Base-by-base conservation (phyloP, 2,113 vertebrate genomes). In the Camelus bactrianus region DNA sequence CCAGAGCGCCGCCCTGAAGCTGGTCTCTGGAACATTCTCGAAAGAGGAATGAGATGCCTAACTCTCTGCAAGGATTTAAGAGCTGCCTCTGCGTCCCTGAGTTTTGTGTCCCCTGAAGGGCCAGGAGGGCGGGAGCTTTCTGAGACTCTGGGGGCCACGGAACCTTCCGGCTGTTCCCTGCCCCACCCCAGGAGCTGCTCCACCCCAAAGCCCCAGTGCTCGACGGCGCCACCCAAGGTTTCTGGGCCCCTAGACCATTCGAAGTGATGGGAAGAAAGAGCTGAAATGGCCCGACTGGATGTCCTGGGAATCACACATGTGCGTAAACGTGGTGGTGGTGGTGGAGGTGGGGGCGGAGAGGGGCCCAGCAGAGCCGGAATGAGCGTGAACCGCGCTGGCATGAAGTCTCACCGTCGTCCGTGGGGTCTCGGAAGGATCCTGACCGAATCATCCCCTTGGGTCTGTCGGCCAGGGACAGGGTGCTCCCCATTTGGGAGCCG, bases 371-470 rank as follows among this genome's bases (percentile, higher is more conserved):
- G 88, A 58, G 96, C 95, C 19, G 89, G 95, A 50, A 91, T 95
- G 97, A 95, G 95, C n/a, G 95, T 95, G 97, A 96, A 94, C 96
- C 94, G 95, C 93, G 93, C 89, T 70, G 83, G 95, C 97, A 94
- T 90, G 96, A 94, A 52, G 87, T 96, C 98, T 99, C 98, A 99
- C 99, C 99, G 30, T 99, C 99, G 0, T 99, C 99, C 96, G 98
- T 98, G 58, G 99, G 97, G 92, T 99, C 99, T 94, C 99, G 99
- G 98, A 99, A 99, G 95, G 99, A 99, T 94, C 99, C 99, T 0
- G 99, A 99, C 95, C 99, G 99, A 99, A 99, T 99, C 98, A 99
- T 99, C 98, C 99, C 99, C 98, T 99, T 99, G 96, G 99, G 98
- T 86, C 99, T 99, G 93, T 99, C 99, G 0, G 99, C 99, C 98